Base-by-base conservation (phyloP, 2,888 invertebrate species). In the Tyria jacobaeae region DNA sequence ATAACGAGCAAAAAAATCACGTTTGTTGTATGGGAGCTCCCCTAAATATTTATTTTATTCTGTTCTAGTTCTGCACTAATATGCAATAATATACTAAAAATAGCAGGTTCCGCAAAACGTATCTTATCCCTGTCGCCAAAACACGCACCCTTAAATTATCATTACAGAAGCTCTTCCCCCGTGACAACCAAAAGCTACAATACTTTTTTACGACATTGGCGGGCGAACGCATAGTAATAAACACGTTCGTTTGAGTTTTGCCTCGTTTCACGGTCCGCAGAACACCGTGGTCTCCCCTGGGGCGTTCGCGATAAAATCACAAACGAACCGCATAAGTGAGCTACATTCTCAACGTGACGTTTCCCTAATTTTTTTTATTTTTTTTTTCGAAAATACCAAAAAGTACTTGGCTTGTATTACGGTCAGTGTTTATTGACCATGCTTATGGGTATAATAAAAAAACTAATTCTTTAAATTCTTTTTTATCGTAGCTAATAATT, bases 161-260 rank as follows among this genome's bases (percentile, higher is more conserved):
- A 21, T 51, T n/a, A 51, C 34, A 12, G 15, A 24, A 14, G n/a
- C 14, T n/a, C 44, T 35, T 35, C 10, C 14, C 10, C 51, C 24
- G 4, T 34, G 37, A 34, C 49, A 39, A 53, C 41, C 35, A 51
- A 55, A 61, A 64, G 5, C 64, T 57, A 57, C 66, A 67, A 69
- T 62, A 41, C 27, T 6, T 27, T 64, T 70, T 66, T 66, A 74
- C 70, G 72, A 66, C 53, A 50, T 50, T 39, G 58, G 55, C 7
- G 57, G 34, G n/a, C 31, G 48, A 67, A 62, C 67, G 56, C 75
- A 63, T 66, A 64, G 64, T 70, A 70, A 68, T 76, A 72, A 72
- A 72, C 66, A 72, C 65, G 65, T 74, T 70, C 66, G 68, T 72
- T 68, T 61, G 56, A 62, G 57, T 64, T 56, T 57, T 53, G 52